Evolutionary conservation across 1,140 invertebrate species (phyloP).

Genomic region (Artemia franciscana): DNA sequence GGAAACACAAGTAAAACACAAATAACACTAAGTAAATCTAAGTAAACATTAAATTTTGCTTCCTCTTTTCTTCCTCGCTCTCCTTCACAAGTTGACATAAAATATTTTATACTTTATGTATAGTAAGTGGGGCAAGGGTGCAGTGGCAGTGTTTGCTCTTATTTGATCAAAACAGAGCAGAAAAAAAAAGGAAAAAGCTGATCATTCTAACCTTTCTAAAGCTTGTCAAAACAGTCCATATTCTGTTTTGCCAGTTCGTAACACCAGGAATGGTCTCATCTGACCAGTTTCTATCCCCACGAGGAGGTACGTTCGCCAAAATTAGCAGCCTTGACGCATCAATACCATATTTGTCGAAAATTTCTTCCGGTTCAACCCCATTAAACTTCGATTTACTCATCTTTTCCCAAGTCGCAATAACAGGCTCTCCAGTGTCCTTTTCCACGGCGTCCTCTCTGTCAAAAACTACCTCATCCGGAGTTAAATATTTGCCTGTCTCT

Average conservation of each 20-base stretch:
- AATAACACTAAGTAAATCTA: no score
- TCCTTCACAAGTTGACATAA: no score
- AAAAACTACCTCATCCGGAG: conserved; percentile 34
- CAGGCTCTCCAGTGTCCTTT: conserved; percentile 34
- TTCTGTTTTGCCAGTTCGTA: conserved; percentile 49
- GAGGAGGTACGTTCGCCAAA: conserved; percentile 59
- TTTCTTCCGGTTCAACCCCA: conserved; percentile 71
- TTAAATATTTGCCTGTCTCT: conserved; percentile 53
- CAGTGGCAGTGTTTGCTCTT: no score
- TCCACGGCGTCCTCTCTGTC: conserved; percentile 29
- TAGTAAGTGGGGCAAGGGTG: no score
- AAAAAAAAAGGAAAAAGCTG: no score
- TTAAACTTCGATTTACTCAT: conserved; percentile 99
- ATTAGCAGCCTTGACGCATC: conserved; percentile 70
- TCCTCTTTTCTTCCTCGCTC: no score
- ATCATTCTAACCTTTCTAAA: conserved; percentile 33
- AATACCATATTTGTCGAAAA: conserved; percentile 56
- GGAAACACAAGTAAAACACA: no score
- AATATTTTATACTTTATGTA: no score
- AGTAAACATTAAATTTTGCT: no score
- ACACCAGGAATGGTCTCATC: conserved; percentile 50
- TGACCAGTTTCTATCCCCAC: conserved; percentile 61
- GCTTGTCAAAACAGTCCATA: conserved; percentile 44
- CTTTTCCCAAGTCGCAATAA: conserved; percentile 70
- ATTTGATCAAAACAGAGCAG: no score